A percentile compares a stretch with the other conserved stretches of the same genome.
These are phyloP conservation scores for Eidolon helvum DNA, from an alignment of 2,113 vertebrate species.

Conservation along the genomic window DNA sequence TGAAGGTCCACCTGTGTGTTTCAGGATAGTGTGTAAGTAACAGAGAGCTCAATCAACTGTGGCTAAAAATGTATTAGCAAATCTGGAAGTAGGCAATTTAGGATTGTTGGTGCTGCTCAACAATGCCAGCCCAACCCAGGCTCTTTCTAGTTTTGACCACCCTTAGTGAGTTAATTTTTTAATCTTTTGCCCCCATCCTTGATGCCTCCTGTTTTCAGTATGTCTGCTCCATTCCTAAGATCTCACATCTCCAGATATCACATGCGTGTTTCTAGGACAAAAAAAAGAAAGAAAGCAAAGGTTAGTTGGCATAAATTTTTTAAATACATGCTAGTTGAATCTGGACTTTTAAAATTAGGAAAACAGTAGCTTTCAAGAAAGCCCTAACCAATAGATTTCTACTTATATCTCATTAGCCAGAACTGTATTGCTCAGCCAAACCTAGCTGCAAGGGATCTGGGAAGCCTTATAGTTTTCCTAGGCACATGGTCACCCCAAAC, in stretches of 20 bases:
- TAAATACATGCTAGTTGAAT: not conserved
- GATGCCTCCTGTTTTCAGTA: not conserved
- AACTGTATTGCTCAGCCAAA: not conserved
- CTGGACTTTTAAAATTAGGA: not conserved
- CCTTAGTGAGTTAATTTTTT: not conserved
- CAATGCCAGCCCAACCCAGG: no score
- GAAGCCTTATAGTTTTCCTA: not conserved
- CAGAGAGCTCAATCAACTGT: not conserved
- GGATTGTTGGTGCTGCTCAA: not conserved
- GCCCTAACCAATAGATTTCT: not conserved
- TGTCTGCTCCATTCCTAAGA: not conserved
- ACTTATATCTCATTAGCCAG: not conserved
- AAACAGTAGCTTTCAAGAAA: conserved; percentile 4
- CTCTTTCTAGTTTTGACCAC: not conserved
- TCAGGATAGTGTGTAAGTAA: not conserved
- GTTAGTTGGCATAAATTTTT: not conserved
- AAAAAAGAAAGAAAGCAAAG: not conserved
- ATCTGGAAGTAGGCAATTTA: not conserved
- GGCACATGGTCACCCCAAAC: not conserved
- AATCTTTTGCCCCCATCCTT: not conserved
- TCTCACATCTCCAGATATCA: not conserved
- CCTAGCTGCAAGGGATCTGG: not conserved
- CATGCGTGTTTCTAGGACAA: not conserved
- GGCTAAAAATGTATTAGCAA: not conserved
- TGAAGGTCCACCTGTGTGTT: not conserved